Conservation (phyloP, 1,140 invertebrate genomes). For the Drosophila ohnishii region DNA sequence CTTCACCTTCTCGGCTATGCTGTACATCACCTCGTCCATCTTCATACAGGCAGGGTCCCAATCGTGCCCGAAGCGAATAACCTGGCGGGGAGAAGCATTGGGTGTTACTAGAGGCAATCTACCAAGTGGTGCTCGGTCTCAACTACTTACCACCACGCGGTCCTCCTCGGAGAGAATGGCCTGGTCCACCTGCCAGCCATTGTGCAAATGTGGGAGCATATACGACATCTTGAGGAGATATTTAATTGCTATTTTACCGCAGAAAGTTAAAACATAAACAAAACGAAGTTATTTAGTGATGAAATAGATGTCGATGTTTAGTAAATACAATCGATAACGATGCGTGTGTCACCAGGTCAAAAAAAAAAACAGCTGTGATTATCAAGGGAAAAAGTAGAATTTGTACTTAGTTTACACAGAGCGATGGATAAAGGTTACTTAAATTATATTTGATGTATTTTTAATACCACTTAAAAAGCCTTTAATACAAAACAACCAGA, state of each 20-base stretch:
- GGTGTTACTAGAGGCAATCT: background rate
- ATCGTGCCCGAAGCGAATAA: slow-evolving; percentile 99
- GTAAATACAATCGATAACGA: background rate
- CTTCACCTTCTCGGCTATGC: slow-evolving; percentile 98
- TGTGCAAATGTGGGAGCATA: slow-evolving; percentile 99
- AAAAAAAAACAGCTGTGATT: too few relatives aligned
- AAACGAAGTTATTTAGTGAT: slow-evolving; percentile 9
- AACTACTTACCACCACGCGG: slow-evolving; percentile 91
- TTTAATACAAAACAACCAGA: too few relatives aligned
- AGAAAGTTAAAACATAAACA: slow-evolving; percentile 61
- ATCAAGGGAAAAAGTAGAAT: too few relatives aligned
- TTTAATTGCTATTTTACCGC: slow-evolving; percentile 6
- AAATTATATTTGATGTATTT: too few relatives aligned
- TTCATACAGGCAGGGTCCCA: slow-evolving; percentile 99
- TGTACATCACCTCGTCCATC: slow-evolving; percentile 99
- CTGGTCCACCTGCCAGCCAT: slow-evolving; percentile 99
- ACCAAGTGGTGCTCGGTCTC: slow-evolving; percentile 1
- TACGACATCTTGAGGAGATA: slow-evolving; percentile 93
- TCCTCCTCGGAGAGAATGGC: slow-evolving; percentile 99
- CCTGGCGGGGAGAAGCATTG: slow-evolving; percentile 84
- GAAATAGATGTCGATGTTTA: background rate
- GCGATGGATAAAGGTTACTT: too few relatives aligned
- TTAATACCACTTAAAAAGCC: too few relatives aligned
- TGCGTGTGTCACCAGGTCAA: background rate
- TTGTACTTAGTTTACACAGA: too few relatives aligned